Percentiles rank a stretch among this genome's conserved stretches.
These are phyloP conservation scores for Bothrops jararaca DNA, from an alignment of 2,113 vertebrate genomes.

Conservation along the genomic window DNA sequence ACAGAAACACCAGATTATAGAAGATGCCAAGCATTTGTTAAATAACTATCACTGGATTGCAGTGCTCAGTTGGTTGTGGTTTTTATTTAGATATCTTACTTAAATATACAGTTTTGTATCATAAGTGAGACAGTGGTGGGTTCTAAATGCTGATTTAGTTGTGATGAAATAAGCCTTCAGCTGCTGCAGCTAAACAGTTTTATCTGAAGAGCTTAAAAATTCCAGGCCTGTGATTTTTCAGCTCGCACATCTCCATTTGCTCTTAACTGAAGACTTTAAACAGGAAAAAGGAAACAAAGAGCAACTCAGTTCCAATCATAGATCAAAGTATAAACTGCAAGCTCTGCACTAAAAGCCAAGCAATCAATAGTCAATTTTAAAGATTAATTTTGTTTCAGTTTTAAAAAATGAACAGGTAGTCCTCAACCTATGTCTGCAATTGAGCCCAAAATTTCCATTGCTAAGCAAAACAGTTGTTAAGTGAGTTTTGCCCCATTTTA, in stretches of 20 bases:
- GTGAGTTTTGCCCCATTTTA: too few species aligned
- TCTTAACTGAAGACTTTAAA: background rate
- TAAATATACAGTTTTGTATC: background rate
- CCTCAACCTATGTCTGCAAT: background rate
- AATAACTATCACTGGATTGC: background rate
- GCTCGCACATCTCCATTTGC: background rate
- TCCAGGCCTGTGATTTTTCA: background rate
- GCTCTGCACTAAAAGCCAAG: background rate
- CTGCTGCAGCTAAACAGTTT: background rate
- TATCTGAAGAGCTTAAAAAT: background rate
- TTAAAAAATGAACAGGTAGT: slow-evolving; percentile 9
- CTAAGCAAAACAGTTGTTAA: background rate
- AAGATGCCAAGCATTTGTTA: background rate
- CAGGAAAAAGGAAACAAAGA: slow-evolving; percentile 7
- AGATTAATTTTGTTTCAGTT: slow-evolving; percentile 16
- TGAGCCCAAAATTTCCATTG: background rate
- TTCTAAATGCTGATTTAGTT: background rate
- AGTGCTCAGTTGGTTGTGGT: background rate
- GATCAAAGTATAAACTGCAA: slow-evolving; percentile 29
- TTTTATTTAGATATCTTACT: background rate
- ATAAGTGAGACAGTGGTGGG: background rate
- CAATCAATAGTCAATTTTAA: slow-evolving; percentile 28
- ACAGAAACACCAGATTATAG: background rate
- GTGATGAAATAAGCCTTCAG: background rate
- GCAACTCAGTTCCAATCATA: background rate